Evolutionary conservation across 2,113 vertebrate genomes (phyloP).

Genomic region (Nannospalax galili): DNA sequence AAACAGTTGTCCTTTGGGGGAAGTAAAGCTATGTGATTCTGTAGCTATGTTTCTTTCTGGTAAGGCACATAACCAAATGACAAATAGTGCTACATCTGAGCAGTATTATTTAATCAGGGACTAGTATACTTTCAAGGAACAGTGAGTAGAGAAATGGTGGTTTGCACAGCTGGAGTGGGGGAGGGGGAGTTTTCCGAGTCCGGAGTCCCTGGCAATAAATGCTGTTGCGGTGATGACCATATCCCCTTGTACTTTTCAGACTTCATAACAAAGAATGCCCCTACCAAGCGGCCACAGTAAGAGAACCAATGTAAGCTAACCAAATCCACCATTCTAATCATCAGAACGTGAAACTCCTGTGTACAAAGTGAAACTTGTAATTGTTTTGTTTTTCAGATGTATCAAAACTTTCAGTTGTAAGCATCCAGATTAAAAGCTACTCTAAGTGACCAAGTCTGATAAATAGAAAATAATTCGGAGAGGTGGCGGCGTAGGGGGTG

Average conservation of each 20-base stretch:
- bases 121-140: background rate
- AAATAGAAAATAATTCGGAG: conserved; percentile 27
- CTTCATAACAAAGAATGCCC: background rate
- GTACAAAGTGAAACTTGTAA: background rate
- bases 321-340: background rate
- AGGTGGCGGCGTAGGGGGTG: background rate
- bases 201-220: rapidly evolving
- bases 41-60: background rate
- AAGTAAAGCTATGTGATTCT: background rate
- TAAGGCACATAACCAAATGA: background rate
- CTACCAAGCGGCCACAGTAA: background rate
- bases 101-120: background rate
- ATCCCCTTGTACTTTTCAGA: rapidly evolving
- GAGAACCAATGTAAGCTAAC: background rate
- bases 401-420: background rate
- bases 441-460: conserved; percentile 53
- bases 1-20: background rate
- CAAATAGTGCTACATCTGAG: background rate
- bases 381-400: background rate
- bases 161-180: rapidly evolving
- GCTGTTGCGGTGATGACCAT: too few species aligned
- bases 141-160: background rate
- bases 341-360: background rate
- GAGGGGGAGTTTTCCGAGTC: rapidly evolving
- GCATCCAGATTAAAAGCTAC: background rate